These are phyloP conservation scores for Bryconaethiops microstoma DNA, from an alignment of 2,797 vertebrate genomes.

Conservation along the genomic window DNA sequence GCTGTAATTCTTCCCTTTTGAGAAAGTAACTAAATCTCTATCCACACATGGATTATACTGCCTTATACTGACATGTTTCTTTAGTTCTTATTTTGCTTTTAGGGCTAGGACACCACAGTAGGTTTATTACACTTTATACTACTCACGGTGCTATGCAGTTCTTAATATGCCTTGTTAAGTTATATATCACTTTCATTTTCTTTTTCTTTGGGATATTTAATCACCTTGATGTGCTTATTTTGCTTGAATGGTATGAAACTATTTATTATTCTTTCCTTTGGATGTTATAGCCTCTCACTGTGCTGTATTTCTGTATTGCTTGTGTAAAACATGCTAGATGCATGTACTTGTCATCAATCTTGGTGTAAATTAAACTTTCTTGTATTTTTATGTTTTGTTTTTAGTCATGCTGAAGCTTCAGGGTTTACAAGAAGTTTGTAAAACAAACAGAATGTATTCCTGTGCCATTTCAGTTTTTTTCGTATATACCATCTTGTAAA, in stretches of 20 bases:
- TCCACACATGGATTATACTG: neutral
- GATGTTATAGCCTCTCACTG: neutral
- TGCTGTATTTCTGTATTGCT: slow-evolving; percentile 13
- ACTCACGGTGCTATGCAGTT: slow-evolving; percentile 17
- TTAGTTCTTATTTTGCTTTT: neutral
- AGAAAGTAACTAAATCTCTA: slow-evolving; percentile 8
- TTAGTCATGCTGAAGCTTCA: neutral
- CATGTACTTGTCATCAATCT: slow-evolving; percentile 22
- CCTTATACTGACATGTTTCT: neutral
- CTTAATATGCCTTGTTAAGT: neutral
- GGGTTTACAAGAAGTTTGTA: neutral
- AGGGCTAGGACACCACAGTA: neutral
- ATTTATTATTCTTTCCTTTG: slow-evolving; percentile 34
- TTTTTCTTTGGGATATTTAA: slow-evolving; percentile 4
- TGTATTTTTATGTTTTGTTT: neutral
- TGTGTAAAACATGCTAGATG: slow-evolving; percentile 14
- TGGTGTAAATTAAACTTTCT: slow-evolving; percentile 34
- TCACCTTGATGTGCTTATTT: slow-evolving; percentile 17
- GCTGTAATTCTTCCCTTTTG: neutral
- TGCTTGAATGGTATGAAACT: slow-evolving; percentile 3
- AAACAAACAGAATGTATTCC: neutral
- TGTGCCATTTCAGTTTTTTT: neutral
- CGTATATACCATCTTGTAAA: neutral
- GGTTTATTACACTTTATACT: neutral
- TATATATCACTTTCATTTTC: neutral